A percentile compares a stretch with the other conserved stretches of the same genome.
Evolutionary conservation across 1,140 invertebrate species (phyloP).

Genomic region (Cydia amplana): DNA sequence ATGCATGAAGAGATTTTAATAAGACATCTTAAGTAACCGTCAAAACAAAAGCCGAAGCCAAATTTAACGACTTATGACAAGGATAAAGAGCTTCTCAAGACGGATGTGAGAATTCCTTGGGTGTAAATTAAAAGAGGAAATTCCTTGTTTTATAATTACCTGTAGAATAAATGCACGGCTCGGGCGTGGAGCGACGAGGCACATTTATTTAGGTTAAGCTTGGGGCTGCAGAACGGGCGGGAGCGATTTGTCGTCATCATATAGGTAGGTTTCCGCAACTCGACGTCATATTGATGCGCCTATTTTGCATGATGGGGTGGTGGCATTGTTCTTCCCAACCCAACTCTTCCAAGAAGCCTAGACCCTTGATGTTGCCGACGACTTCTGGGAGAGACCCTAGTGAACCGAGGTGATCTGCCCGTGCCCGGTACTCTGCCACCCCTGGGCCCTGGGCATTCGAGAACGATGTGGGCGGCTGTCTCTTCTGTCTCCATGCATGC

Average conservation of each 20-base stretch:
- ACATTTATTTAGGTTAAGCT: conserved; percentile 13
- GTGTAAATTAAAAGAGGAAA: conserved; percentile 29
- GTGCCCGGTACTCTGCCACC: no score
- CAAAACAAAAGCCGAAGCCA: conserved; percentile 7
- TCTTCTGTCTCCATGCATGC: no score
- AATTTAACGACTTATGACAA: conserved; percentile 16
- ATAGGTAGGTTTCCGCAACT: no score
- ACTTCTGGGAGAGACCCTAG: no score
- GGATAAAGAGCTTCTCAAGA: conserved; percentile 22
- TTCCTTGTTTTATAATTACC: conserved; percentile 32
- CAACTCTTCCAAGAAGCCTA: no score
- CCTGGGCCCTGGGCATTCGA: no score
- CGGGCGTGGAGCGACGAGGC: not conserved
- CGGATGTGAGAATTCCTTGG: conserved; percentile 1
- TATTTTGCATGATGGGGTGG: no score
- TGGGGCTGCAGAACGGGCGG: not conserved
- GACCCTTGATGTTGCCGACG: no score
- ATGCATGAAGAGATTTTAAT: not conserved
- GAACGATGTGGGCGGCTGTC: no score
- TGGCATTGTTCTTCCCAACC: no score
- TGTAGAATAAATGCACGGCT: conserved; percentile 2
- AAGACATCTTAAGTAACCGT: conserved; percentile 1
- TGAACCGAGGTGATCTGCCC: no score
- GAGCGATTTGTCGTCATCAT: not conserved
- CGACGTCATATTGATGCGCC: no score